phyloP scores from a whole-genome alignment of 2,797 vertebrate genomes.

The Denticeps clupeoides region DNA sequence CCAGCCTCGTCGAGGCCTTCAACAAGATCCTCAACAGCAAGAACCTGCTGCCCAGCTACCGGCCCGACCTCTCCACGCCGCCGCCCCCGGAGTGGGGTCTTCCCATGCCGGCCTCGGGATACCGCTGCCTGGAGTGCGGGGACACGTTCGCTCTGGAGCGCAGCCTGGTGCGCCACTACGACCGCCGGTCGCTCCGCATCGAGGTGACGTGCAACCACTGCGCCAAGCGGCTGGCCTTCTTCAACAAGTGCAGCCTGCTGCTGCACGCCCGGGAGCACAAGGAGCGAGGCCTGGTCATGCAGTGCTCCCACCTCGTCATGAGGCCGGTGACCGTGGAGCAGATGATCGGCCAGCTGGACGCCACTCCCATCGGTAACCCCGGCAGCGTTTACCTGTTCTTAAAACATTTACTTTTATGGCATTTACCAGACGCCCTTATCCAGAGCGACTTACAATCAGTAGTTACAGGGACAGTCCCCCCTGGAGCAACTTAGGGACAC shows the following conservation, averaged over 20 bases:
- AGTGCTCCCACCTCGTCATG: conserved; percentile 95
- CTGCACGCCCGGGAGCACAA: conserved; percentile 88
- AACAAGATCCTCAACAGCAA: conserved; percentile 96
- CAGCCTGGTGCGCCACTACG: conserved; percentile 84
- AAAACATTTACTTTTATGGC: too few relatives aligned
- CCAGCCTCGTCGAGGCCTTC: conserved; percentile 88
- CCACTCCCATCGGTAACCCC: too few relatives aligned
- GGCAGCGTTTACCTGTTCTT: too few relatives aligned
- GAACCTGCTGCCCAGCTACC: conserved; percentile 83
- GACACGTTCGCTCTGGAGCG: conserved; percentile 87
- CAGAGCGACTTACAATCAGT: too few relatives aligned
- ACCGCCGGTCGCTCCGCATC: conserved; percentile 73
- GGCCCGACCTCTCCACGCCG: conserved; percentile 74
- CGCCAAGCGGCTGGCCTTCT: conserved; percentile 84
- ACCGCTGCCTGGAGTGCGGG: conserved; percentile 88
- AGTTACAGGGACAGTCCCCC: too few relatives aligned
- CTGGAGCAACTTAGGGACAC: too few relatives aligned
- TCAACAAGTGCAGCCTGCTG: conserved; percentile 94
- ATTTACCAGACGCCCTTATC: too few relatives aligned
- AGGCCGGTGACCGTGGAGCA: conserved; percentile 82
- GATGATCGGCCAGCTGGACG: conserved; percentile 84
- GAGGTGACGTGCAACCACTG: conserved; percentile 98
- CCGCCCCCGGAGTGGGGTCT: conserved; percentile 43
- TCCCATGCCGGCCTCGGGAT: conserved; percentile 69
- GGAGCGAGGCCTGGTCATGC: conserved; percentile 92